These are phyloP conservation scores for Chiloscyllium punctatum DNA, from an alignment of 2,797 vertebrate species.

Conservation along the genomic window DNA sequence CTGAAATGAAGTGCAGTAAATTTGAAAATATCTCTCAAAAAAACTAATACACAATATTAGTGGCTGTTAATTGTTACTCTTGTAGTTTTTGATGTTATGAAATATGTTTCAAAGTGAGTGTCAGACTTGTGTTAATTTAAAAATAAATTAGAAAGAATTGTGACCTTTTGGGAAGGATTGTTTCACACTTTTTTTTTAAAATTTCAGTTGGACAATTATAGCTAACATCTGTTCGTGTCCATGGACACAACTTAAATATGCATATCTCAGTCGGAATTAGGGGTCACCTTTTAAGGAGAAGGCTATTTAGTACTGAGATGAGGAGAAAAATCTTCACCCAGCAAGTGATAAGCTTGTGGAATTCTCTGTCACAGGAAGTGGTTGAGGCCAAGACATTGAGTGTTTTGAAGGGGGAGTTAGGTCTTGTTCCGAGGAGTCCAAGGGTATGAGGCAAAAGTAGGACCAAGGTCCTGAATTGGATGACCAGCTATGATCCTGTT, in stretches of 20 bases:
- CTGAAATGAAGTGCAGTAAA: background rate
- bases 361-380: too few species aligned
- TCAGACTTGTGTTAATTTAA: background rate
- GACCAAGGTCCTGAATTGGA: too few species aligned
- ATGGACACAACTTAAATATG: background rate
- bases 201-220: background rate
- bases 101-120: background rate
- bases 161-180: background rate
- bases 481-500: too few species aligned
- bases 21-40: background rate
- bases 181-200: background rate
- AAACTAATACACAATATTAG: background rate
- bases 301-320: too few species aligned
- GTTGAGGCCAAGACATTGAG: too few species aligned
- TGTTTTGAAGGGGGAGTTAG: too few species aligned
- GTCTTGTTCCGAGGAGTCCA: too few species aligned
- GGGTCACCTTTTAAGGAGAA: too few species aligned
- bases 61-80: background rate
- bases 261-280: too few species aligned
- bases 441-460: too few species aligned
- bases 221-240: background rate
- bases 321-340: too few species aligned
- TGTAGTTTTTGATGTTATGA: background rate
- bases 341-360: too few species aligned
- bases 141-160: background rate